phyloP scores from a whole-genome alignment of 2,888 invertebrate genomes.

The Sarcophaga subvicina region DNA sequence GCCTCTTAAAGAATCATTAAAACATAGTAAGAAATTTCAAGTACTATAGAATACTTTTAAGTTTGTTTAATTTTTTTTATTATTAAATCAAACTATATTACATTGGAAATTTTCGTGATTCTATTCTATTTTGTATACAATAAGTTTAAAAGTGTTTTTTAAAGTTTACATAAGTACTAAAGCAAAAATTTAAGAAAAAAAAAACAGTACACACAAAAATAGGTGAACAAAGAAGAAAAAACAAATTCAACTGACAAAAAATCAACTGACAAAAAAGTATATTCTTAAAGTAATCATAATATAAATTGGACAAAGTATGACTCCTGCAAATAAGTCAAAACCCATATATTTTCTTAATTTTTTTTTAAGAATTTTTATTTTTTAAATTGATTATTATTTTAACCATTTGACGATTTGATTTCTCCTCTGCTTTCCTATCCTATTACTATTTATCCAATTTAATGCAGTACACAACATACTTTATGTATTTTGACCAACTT shows the following conservation, averaged over 20 bases:
- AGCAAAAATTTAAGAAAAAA: slow-evolving; percentile 9
- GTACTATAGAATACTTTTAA: slow-evolving; percentile 31
- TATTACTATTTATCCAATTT: slow-evolving; percentile 17
- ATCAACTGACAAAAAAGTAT: slow-evolving; percentile 38
- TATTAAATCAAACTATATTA: slow-evolving; percentile 26
- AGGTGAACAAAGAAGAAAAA: neutral
- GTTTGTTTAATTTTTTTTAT: slow-evolving; percentile 35
- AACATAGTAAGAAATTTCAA: slow-evolving; percentile 12
- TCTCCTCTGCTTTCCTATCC: slow-evolving; percentile 28
- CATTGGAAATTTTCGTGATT: slow-evolving; percentile 29
- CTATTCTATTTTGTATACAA: slow-evolving; percentile 55
- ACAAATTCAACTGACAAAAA: slow-evolving; percentile 23
- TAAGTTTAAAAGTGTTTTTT: slow-evolving; percentile 62
- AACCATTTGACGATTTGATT: slow-evolving; percentile 64
- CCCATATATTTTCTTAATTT: slow-evolving; percentile 27
- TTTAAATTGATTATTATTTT: slow-evolving; percentile 56
- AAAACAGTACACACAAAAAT: neutral
- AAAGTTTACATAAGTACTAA: slow-evolving; percentile 46
- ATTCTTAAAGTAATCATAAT: slow-evolving; percentile 32
- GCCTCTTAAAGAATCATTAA: slow-evolving; percentile 20
- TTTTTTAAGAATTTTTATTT: slow-evolving; percentile 55
- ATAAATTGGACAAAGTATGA: slow-evolving; percentile 60
- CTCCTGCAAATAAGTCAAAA: slow-evolving; percentile 61
- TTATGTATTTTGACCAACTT: slow-evolving; percentile 49
- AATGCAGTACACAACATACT: slow-evolving; percentile 52